Percentiles rank a stretch among this genome's conserved stretches.
Conservation (phyloP, 2,797 vertebrate genomes). For the Eulemur coronatus region DNA sequence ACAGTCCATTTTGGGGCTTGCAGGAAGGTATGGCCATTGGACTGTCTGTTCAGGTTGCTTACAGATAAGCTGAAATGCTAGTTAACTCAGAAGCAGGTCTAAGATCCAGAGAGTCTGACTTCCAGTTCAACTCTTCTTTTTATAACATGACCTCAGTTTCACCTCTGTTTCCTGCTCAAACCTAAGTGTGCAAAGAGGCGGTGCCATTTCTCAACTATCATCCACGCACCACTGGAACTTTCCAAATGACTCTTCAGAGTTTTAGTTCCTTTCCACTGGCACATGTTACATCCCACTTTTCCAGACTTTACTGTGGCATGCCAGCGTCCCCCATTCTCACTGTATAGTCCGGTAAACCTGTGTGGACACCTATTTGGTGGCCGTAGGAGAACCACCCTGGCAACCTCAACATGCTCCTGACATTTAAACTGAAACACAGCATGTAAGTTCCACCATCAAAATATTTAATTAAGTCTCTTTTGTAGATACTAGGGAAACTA, state of each 20-base stretch:
- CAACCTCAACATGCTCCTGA: not conserved
- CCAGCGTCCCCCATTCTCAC: not conserved
- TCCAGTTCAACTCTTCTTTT: not conserved
- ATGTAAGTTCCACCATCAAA: not conserved
- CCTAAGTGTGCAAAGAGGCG: not conserved
- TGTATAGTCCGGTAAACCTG: not conserved
- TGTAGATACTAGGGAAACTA: not conserved
- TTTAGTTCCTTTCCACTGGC: not conserved
- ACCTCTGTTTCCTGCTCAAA: not conserved
- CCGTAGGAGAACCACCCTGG: not conserved
- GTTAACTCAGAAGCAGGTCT: not conserved
- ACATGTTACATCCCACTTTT: too few relatives aligned
- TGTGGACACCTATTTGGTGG: not conserved
- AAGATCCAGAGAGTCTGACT: not conserved
- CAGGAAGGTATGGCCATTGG: not conserved
- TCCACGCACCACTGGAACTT: not conserved
- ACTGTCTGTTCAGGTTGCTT: accelerated
- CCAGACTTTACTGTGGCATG: not conserved
- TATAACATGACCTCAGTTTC: not conserved
- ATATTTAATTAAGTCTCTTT: not conserved
- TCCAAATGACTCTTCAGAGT: not conserved
- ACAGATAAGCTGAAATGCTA: not conserved
- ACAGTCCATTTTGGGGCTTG: not conserved
- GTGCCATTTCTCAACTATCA: not conserved
- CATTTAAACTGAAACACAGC: not conserved